A percentile compares a stretch with the other conserved stretches of the same genome.
Conservation (phyloP, 2,888 invertebrate genomes). For the Dicycla oo region DNA sequence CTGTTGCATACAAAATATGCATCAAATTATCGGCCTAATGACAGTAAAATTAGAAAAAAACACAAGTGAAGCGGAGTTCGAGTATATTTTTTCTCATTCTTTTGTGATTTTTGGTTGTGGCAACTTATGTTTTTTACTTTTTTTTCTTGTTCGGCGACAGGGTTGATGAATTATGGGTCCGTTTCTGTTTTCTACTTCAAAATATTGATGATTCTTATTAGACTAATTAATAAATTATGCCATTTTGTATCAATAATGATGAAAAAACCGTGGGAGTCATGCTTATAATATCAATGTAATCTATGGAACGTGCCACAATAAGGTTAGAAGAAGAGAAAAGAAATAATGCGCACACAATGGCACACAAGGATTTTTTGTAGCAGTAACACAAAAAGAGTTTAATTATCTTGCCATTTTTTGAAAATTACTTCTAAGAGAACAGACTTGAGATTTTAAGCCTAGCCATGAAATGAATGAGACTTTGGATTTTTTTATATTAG, state of each 20-base stretch:
- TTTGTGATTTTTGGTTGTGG: slow-evolving; percentile 67
- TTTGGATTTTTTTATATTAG: not conserved
- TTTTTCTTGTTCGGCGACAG: not conserved
- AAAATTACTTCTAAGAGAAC: not conserved
- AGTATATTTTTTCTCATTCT: slow-evolving; percentile 87
- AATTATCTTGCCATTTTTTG: slow-evolving; percentile 26
- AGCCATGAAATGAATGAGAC: not conserved
- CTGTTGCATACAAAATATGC: slow-evolving; percentile 89
- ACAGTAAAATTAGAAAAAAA: slow-evolving; percentile 90
- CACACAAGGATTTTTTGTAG: not conserved
- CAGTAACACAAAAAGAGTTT: slow-evolving; percentile 14
- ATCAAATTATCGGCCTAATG: slow-evolving; percentile 89
- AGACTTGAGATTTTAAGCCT: too few relatives aligned
- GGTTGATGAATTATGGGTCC: not conserved
- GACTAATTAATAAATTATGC: not conserved
- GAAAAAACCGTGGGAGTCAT: not conserved
- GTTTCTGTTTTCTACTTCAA: not conserved
- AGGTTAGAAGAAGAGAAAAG: not conserved
- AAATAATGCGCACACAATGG: not conserved
- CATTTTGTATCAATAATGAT: not conserved
- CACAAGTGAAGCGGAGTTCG: slow-evolving; percentile 89
- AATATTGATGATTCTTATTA: not conserved
- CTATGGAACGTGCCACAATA: slow-evolving; percentile 11
- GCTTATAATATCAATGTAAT: slow-evolving; percentile 8
- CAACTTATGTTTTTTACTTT: slow-evolving; percentile 28